Evolutionary conservation across 2,797 vertebrate species (phyloP).

Genomic region (Pogonophryne albipinna): DNA sequence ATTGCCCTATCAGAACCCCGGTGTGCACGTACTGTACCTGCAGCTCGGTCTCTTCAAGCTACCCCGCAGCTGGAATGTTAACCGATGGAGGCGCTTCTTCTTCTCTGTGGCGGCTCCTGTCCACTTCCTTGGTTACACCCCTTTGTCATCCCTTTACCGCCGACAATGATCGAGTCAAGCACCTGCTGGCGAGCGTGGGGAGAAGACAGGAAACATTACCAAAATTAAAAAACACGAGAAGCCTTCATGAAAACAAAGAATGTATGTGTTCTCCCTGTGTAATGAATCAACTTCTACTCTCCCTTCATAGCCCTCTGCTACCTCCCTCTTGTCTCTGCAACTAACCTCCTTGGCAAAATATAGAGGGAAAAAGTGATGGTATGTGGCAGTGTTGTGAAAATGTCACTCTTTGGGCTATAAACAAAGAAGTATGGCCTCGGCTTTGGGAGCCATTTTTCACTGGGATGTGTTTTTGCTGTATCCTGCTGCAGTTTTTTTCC

Average conservation of each 20-base stretch:
- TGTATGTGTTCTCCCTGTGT: slow-evolving; percentile 16
- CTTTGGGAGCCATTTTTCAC: slow-evolving; percentile 49
- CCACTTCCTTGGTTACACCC: background rate
- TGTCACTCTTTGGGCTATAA: slow-evolving; percentile 66
- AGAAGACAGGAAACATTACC: slow-evolving; percentile 37
- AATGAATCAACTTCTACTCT: slow-evolving; percentile 52
- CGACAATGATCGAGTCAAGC: slow-evolving; percentile 12
- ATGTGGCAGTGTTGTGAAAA: slow-evolving; percentile 63
- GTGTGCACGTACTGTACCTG: background rate
- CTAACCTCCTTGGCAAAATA: slow-evolving; percentile 57
- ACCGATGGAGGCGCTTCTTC: background rate
- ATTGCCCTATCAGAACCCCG: background rate
- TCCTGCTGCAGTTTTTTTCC: slow-evolving; percentile 16
- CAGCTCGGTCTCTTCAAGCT: background rate
- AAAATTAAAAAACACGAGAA: slow-evolving; percentile 1
- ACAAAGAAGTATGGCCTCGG: slow-evolving; percentile 58
- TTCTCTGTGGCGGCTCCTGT: background rate
- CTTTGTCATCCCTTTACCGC: slow-evolving; percentile 10
- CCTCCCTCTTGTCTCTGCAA: slow-evolving; percentile 35
- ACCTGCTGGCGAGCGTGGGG: slow-evolving; percentile 25
- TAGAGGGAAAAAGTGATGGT: slow-evolving; percentile 50
- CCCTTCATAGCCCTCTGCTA: background rate
- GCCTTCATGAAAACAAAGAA: slow-evolving; percentile 10
- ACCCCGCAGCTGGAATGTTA: no score
- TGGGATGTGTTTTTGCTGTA: slow-evolving; percentile 40